Conservation (phyloP, 2,113 vertebrate species). For the Oncorhynchus clarkii region DNA sequence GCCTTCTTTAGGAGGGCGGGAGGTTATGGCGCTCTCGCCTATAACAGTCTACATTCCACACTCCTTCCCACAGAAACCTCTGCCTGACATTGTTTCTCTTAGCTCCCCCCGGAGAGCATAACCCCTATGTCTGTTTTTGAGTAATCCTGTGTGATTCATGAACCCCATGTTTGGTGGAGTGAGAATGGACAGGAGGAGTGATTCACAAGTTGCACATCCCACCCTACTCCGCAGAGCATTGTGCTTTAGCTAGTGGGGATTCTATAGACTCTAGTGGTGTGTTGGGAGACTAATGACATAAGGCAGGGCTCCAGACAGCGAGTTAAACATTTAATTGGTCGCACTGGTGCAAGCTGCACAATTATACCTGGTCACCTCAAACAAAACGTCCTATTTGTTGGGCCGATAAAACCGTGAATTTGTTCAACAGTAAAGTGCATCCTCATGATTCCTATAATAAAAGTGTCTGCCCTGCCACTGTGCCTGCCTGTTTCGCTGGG, state of each 20-base stretch:
- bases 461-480: no score
- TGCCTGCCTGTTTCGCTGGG: no score
- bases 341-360: no score
- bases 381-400: no score
- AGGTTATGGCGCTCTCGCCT: background rate
- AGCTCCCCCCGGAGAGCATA: background rate
- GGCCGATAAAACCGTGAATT: no score
- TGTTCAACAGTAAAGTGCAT: no score
- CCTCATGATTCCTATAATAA: no score
- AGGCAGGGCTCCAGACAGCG: no score
- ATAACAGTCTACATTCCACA: background rate
- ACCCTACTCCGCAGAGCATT: background rate
- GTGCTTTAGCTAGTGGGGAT: slow-evolving; percentile 7
- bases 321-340: no score
- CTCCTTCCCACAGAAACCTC: slow-evolving; percentile 18
- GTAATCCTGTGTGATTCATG: slow-evolving; percentile 27
- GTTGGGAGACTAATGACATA: background rate
- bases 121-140: background rate
- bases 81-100: background rate
- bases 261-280: background rate
- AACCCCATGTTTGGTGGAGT: background rate
- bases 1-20: background rate
- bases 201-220: background rate
- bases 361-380: no score
- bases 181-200: slow-evolving; percentile 6